Base-by-base conservation (phyloP, 2,797 vertebrate genomes). In the Poliocrania exsul region DNA sequence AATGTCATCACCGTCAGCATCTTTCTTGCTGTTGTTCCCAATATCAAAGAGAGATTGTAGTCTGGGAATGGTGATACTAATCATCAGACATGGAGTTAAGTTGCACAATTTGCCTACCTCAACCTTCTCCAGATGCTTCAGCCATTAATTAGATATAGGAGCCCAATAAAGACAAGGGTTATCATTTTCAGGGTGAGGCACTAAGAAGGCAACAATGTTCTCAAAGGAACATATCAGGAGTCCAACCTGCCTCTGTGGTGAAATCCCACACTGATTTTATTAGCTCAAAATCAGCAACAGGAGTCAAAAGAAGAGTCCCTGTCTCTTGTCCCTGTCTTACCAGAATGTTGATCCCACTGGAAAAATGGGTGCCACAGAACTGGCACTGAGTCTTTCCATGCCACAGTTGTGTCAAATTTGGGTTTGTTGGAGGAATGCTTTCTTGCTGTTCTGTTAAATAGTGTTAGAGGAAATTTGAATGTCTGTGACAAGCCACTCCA, bases 61-160 rank as follows among this genome's bases (percentile, higher is more conserved):
- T 60, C 92, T 95, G 90, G 90, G 90, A 94, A 82, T 29, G 24
- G 74, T 50, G 96, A 96, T 96, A 94, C 53, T 50, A 61, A 94
- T 96, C 93, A 91, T 82, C 49, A 88, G 78, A 61, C 71, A 73
- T 58, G 35, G 50, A 84, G 38, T 71, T 42, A 15, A 56, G 42
- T 91, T 97, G 88, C 92, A 71, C 87, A 81, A 93, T 84, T 77
- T 77, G 37, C 62, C 53, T 90, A 42, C 70, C 94, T 77, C 56
- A 73, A 80, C 83, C 86, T 84, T 94, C 78, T 92, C 60, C 81
- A 82, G 64, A 50, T 84, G 71, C 60, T 95, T 92, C 67, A 96
- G 67, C 56, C 49, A 71, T 87, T 96, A 95, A 96, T 96, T 96
- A 96, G 77, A 61, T 73, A 29, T 23, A 77, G 92, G 53, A 92